Conservation (phyloP, 1,140 invertebrate genomes). For the Choristoneura fumiferana region DNA sequence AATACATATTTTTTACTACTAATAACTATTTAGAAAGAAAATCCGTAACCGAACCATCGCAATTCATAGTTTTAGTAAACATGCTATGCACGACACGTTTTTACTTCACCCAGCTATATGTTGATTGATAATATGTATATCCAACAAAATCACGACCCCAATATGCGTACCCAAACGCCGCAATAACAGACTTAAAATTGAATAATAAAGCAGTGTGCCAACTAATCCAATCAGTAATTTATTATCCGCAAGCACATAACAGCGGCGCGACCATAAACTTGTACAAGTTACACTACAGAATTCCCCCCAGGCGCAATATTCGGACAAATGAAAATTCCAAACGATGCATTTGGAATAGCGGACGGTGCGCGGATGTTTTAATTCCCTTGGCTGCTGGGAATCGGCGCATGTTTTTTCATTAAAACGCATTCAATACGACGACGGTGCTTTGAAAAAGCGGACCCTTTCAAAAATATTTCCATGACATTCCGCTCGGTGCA, state of each 20-base stretch:
- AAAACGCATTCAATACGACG: conserved; percentile 76
- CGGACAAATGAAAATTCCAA: conserved; percentile 68
- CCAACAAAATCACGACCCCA: background rate
- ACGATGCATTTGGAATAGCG: conserved; percentile 67
- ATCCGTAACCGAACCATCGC: no score
- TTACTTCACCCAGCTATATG: no score
- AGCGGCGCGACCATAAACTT: conserved; percentile 43
- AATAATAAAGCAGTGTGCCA: conserved; percentile 18
- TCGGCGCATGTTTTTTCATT: conserved; percentile 78
- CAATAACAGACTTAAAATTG: conserved; percentile 10
- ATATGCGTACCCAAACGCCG: background rate
- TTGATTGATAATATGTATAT: background rate
- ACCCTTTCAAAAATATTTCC: conserved; percentile 73
- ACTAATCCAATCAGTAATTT: conserved; percentile 40
- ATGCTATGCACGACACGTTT: no score
- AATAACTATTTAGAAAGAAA: no score
- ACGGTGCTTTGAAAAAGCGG: conserved; percentile 73
- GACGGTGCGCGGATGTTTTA: conserved; percentile 63
- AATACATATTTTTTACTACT: no score
- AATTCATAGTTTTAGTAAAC: no score
- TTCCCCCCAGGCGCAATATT: conserved; percentile 63
- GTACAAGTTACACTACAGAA: conserved; percentile 39
- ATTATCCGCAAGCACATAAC: conserved; percentile 35
- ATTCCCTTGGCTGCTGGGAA: conserved; percentile 76
- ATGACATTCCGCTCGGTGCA: conserved; percentile 63